Evolutionary conservation across 1,140 invertebrate species (phyloP), one percentile per base, ranked within the genome.

Genomic region (Chrysomallon squamiferum): DNA sequence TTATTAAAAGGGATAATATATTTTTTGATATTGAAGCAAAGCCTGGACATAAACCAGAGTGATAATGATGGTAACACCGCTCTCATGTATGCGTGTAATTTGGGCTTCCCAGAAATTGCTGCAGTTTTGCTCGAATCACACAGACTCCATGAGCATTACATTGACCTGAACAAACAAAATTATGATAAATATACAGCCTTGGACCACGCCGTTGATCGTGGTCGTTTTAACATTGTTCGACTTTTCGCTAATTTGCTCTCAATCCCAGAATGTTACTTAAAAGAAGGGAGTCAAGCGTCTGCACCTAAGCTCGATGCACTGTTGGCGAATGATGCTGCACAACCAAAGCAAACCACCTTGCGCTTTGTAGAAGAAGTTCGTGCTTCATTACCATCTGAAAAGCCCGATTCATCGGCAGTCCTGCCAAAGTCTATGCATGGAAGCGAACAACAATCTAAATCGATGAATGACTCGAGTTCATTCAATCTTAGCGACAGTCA

Each of bases 51-150:
- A 11, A 71, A 70, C 22, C 29, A 70, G 3, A 60, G 66, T 27
- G 80, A 82, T 57, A 38, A 54, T 9, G 74, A 77, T 25, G 80
- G 80, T 6, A 80, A 79, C 54, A 82, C 80, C 2, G 80, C 61
- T 11, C 50, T 73, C 13, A 73, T 73, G 72, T 71, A 71, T 27
- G 72, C 68, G 9, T 71, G 65, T 45, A 61, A 62, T 27, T 27
- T 68, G 15, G 69, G 66, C 4, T 57, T 65, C 47, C 20, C 43
- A n/a, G 57, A 65, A 27, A 43, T 66, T 30, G 72, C 68, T 2
- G 30, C 35, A 3, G 25, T 29, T 4, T 29, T 68, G 18, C 25
- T 77, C 20, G 65, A 64, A n/a, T 35, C 54, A 11, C 35, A 47
- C 22, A n/a, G n/a, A 45, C 22, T 30, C 9, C n/a, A 38, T 20